Base-by-base conservation (phyloP, 2,113 vertebrate genomes). In the Hydropotes inermis region DNA sequence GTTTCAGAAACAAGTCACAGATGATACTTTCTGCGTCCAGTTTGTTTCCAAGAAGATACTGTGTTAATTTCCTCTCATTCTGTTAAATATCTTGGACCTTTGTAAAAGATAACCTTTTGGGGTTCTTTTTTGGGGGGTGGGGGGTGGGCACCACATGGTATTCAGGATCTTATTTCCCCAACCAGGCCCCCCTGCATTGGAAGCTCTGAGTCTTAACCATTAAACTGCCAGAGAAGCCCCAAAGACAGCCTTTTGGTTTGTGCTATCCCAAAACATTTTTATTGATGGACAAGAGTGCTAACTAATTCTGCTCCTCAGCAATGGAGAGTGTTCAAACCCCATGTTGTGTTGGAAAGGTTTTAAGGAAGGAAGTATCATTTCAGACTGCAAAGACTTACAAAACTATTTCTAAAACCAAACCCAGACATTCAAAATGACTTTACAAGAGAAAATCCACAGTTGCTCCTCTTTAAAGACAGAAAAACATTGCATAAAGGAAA, bases 331-430 rank as follows among this genome's bases (percentile, higher is more conserved):
- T 55, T 94, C 17, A 81, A 27, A 87, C 14, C 27, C 45, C 27
- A 54, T 52, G 33, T 60, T 78, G 70, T 25, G 27, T 6, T 87
- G n/a, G 57, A 52, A 87, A 64, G 28, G 10, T n/a, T 25, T 45
- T 27, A 55, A 28, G 81, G 81, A 85, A 61, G 79, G n/a, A 30
- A 58, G 81, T 57, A 74, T n/a, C 61, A 74, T 76, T 76, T 58
- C 15, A 50, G 86, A 47, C 39, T 28, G 23, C 27, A 76, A 74
- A 85, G 45, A 85, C 12, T 85, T 91, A 52, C 30, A 67, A 60
- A 85, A 67, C 50, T 58, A 33, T 67, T 57, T 96, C 89, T 89
- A 97, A 98, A 98, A 90, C 81, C 82, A 91, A 91, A 52, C 39
- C 88, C 76, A 67, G 91, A 47, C 81, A 90, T 95, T 94, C 85